A percentile compares a stretch with the other conserved stretches of the same genome.
Conservation (phyloP, 2,797 vertebrate genomes). For the Karalla daura region DNA sequence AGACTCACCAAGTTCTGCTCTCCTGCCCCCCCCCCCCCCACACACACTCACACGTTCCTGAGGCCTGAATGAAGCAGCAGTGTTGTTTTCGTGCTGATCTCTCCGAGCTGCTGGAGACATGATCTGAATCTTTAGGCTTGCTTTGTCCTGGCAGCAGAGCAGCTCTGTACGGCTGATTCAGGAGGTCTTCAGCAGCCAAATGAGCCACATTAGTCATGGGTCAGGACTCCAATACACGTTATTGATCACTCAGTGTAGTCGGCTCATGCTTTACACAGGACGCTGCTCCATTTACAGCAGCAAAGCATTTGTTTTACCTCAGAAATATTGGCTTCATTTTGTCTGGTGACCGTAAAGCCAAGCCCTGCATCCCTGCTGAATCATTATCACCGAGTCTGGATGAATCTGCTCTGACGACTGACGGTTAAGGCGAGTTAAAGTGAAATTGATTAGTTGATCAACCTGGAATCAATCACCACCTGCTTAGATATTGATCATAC, state of each 20-base stretch:
- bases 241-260: conserved; percentile 50
- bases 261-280: conserved; percentile 18
- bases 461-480: neutral
- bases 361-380: neutral
- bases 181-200: conserved; percentile 36
- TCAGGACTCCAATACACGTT: conserved; percentile 24
- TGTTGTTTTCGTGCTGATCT: conserved; percentile 24
- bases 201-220: conserved; percentile 55
- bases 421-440: neutral
- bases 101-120: conserved; percentile 21
- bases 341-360: neutral
- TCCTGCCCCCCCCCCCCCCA: conserved; percentile 51
- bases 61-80: conserved; percentile 10
- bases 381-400: neutral
- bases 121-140: conserved; percentile 26
- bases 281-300: conserved; percentile 20
- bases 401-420: neutral
- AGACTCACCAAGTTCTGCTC: conserved; percentile 41
- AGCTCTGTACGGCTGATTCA: conserved; percentile 23
- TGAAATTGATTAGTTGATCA: neutral
- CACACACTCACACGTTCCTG: conserved; percentile 11
- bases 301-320: conserved; percentile 1
- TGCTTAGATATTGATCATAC: neutral
- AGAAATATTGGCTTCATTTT: conserved; percentile 1
- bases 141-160: conserved; percentile 19